Evolutionary conservation across 2,113 vertebrate genomes (phyloP), one percentile per base, ranked within the genome.

Genomic region (Cacatua alba): DNA sequence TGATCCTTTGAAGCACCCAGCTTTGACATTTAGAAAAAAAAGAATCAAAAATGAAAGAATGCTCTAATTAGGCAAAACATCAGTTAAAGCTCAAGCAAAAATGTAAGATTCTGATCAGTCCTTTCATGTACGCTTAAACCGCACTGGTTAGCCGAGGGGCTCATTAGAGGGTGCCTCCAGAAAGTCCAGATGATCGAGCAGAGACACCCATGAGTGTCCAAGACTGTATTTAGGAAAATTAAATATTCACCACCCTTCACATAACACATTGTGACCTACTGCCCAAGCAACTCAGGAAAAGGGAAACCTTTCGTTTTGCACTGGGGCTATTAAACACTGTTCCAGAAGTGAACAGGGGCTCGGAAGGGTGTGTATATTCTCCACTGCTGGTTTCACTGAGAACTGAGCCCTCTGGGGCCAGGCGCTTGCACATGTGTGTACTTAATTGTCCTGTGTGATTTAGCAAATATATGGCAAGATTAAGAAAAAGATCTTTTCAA

Each of bases 1-100:
- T 5, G 55, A 88, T 92, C 88, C 82, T 97, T 95, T 96, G 94
- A 97, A 95, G 93, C 88, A 88, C 63, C 52, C 24, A 37, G 68
- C 76, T 96, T 88, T 96, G 90, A 95, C 51, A 11, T 71, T 92
- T 91, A 25, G 59, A 20, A 25, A 53, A 53, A 69, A 76, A 79
- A 52, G 29, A 35, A 2, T 55, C 3, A 69, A 60, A 96, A 95
- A 4, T n/a, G 60, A 92, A 95, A 91, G 81, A 80, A 94, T 53
- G 82, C 52, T 89, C 69, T 88, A 87, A 96, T 93, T 96, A 94
- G 69, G 74, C 28, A 85, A 94, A 95, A 85, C 41, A 87, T 94
- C 88, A 89, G 51, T 89, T 91, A 89, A 89, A 88, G 49, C 80
- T 87, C 74, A 79, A 89, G 86, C 7, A 82, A 82, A 89, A 84